phyloP scores from a whole-genome alignment of 2,113 vertebrate genomes.

The Paratilapia polleni region DNA sequence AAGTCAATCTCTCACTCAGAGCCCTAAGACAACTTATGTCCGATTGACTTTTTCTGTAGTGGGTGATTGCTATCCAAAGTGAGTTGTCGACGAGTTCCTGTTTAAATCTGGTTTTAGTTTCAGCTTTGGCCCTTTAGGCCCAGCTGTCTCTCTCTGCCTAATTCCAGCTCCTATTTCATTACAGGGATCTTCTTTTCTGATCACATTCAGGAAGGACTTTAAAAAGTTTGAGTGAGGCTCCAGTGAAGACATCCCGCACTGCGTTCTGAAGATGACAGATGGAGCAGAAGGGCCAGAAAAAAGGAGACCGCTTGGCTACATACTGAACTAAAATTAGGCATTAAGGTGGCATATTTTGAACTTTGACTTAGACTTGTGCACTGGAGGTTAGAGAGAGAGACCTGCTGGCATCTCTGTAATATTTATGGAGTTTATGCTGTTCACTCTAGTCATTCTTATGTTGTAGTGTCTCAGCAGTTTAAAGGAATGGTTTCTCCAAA shows the following conservation, averaged over 20 bases:
- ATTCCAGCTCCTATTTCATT: conserved; percentile 29
- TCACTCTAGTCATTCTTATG: conserved; percentile 2
- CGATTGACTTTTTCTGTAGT: neutral
- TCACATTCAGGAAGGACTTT: conserved; percentile 62
- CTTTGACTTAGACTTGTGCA: conserved; percentile 70
- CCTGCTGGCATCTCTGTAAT: conserved; percentile 34
- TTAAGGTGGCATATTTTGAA: conserved; percentile 52
- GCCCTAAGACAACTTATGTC: conserved; percentile 13
- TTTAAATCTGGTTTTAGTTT: conserved; percentile 28
- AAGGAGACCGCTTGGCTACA: conserved; percentile 51
- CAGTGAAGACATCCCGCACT: conserved; percentile 39
- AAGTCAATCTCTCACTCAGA: conserved; percentile 24
- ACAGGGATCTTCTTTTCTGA: conserved; percentile 73
- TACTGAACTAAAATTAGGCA: conserved; percentile 65
- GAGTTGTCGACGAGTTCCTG: neutral
- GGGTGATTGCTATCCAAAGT: neutral
- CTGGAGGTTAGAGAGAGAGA: conserved; percentile 57
- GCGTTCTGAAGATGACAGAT: conserved; percentile 20
- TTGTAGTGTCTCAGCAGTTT: conserved; percentile 18
- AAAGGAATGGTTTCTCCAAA: conserved; percentile 9
- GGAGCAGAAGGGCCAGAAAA: conserved; percentile 30
- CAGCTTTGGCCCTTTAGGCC: neutral
- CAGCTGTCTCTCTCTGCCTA: neutral
- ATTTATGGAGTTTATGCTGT: conserved; percentile 50
- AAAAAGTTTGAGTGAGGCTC: conserved; percentile 49